Conservation (phyloP, 37 sponge, comb jelly and placozoan species). For the Aplysina aerophoba region DNA sequence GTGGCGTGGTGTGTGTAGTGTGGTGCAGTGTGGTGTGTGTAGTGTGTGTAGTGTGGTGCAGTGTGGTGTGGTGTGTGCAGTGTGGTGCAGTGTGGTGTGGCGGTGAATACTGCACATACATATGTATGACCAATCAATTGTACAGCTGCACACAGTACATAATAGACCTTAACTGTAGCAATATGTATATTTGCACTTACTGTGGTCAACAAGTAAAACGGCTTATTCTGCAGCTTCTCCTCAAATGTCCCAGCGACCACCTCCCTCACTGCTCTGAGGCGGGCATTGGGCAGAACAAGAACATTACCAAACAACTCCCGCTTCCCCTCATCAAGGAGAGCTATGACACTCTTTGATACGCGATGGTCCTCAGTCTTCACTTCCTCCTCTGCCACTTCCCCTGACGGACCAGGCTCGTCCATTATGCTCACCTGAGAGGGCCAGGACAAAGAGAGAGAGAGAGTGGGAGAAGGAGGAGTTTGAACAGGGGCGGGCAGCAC, state of each 20-base stretch:
- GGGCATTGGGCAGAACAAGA: constrained; percentile 63
- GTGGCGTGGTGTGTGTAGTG: no score
- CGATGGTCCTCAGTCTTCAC: constrained; percentile 17
- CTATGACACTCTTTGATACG: constrained; percentile 54
- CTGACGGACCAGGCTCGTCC: not conserved
- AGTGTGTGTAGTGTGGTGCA: no score
- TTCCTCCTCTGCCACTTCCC: not conserved
- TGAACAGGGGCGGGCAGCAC: no score
- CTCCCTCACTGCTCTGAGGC: constrained; percentile 76
- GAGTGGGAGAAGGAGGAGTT: no score
- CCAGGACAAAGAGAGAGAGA: not conserved
- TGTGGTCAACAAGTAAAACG: constrained; percentile 81
- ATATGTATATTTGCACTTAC: constrained; percentile 10
- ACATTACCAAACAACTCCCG: constrained; percentile 52
- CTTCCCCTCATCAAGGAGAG: constrained; percentile 43
- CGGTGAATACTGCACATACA: no score
- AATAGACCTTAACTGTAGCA: no score
- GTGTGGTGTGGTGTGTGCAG: no score
- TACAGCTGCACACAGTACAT: no score
- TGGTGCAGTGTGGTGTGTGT: no score
- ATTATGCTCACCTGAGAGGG: constrained; percentile 5
- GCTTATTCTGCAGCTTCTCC: constrained; percentile 53
- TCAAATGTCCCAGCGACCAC: constrained; percentile 61
- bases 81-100: no score
- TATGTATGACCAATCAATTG: no score